Conservation (phyloP, 2,888 invertebrate genomes). For the Pollenia griseotomentosa region DNA sequence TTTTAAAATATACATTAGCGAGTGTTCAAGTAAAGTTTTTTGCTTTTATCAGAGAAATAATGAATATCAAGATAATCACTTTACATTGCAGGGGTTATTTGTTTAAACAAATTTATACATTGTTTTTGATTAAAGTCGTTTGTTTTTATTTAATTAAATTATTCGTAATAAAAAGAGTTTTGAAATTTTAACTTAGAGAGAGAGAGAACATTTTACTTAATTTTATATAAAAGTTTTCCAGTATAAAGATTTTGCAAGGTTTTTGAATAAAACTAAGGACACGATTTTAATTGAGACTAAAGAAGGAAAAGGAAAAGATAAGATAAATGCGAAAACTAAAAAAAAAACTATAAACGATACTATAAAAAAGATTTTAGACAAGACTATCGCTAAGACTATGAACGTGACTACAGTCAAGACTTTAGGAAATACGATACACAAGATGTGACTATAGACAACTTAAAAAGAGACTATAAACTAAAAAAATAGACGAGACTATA, state of each 20-base stretch:
- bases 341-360: too few relatives aligned
- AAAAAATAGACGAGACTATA: too few relatives aligned
- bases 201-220: constrained; percentile 6
- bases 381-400: too few relatives aligned
- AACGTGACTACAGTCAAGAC: too few relatives aligned
- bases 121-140: not conserved
- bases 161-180: constrained; percentile 6
- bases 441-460: too few relatives aligned
- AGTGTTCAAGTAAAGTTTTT: not conserved
- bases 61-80: constrained; percentile 52
- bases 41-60: constrained; percentile 26
- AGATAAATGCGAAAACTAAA: too few relatives aligned
- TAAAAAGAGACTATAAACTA: too few relatives aligned
- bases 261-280: not conserved
- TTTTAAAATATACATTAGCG: constrained; percentile 4
- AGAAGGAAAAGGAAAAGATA: too few relatives aligned
- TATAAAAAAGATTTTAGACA: too few relatives aligned
- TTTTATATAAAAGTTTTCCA: not conserved
- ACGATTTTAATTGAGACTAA: too few relatives aligned
- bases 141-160: constrained; percentile 36
- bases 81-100: constrained; percentile 35
- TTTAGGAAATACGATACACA: too few relatives aligned
- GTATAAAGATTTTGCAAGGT: not conserved
- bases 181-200: not conserved
- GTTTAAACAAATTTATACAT: constrained; percentile 11